Evolutionary conservation across 1,140 invertebrate species (phyloP).

Genomic region (silkworm (Bombyx mori)): ASM3026992v2 NC_085119.1:8276001-8276500

Average conservation of each 20-base stretch:
- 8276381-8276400: too few relatives aligned
- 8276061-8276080: slow-evolving; percentile 53
- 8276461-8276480: neutral
- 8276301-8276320: too few relatives aligned
- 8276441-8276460: neutral
- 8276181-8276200: slow-evolving; percentile 21
- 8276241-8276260: too few relatives aligned
- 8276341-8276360: too few relatives aligned
- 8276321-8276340: too few relatives aligned
- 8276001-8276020: slow-evolving; percentile 39
- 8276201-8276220: slow-evolving; percentile 12
- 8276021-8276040: slow-evolving; percentile 65
- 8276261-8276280: too few relatives aligned
- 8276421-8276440: too few relatives aligned
- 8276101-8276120: slow-evolving; percentile 26
- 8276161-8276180: slow-evolving; percentile 54
- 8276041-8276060: slow-evolving; percentile 45
- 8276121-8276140: slow-evolving; percentile 12
- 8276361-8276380: too few relatives aligned
- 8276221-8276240: too few relatives aligned
- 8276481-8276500: neutral
- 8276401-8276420: too few relatives aligned
- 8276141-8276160: slow-evolving; percentile 51
- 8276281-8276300: too few relatives aligned
- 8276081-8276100: slow-evolving; percentile 13